Conservation (phyloP, 2,797 vertebrate genomes). For the Muscicapa striata region DNA sequence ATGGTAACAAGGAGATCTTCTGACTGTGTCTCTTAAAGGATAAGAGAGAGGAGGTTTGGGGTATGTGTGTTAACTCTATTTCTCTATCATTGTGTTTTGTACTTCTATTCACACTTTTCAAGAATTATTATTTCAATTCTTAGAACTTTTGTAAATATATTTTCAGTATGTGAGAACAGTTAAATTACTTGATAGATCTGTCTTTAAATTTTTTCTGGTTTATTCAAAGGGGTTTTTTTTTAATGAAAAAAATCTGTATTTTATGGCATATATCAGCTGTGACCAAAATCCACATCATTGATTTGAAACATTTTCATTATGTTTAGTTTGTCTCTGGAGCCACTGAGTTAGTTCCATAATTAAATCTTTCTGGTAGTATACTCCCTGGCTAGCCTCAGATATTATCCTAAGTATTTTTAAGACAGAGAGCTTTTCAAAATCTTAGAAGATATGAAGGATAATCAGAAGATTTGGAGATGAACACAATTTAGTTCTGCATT, state of each 20-base stretch:
- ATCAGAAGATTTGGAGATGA: not conserved
- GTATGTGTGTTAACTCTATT: not conserved
- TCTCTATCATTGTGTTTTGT: not conserved
- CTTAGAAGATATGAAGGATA: not conserved
- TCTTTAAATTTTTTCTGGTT: not conserved
- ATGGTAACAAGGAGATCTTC: not conserved
- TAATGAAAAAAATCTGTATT: not conserved
- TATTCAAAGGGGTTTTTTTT: not conserved
- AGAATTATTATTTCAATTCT: not conserved
- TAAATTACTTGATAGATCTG: not conserved
- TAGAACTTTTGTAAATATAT: not conserved
- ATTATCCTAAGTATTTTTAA: slow-evolving; percentile 4
- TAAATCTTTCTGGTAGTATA: not conserved
- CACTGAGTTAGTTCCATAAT: not conserved
- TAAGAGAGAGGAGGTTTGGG: not conserved
- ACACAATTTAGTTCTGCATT: not conserved
- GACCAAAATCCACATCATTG: not conserved
- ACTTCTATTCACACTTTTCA: not conserved
- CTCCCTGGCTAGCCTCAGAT: not conserved
- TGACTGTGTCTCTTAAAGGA: not conserved
- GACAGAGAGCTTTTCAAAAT: not conserved
- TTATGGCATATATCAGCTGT: not conserved
- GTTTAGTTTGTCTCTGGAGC: not conserved
- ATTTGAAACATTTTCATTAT: not conserved
- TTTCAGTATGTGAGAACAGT: not conserved